Conservation (phyloP, 1,140 invertebrate species). For the Acyrthosiphon pisum region DNA sequence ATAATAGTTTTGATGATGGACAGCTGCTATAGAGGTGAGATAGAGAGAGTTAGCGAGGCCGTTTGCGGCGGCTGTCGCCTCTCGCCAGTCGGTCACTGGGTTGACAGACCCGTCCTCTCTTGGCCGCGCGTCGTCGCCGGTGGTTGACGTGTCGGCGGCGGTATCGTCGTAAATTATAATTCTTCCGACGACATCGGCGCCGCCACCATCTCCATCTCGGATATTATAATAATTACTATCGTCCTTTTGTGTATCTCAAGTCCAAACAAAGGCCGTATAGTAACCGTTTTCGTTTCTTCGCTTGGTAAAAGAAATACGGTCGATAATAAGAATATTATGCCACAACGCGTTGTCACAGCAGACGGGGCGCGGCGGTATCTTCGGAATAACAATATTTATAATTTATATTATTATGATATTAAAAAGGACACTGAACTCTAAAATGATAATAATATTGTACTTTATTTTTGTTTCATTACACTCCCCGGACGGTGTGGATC, state of each 20-base stretch:
- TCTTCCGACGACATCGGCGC: background rate
- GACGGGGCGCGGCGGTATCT: background rate
- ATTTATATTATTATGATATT: no score
- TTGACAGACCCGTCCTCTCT: conserved; percentile 18
- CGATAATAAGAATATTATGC: background rate
- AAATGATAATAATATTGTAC: no score
- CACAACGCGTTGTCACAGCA: background rate
- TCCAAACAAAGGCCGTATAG: background rate
- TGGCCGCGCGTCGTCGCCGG: background rate
- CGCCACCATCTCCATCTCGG: background rate
- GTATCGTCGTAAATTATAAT: background rate
- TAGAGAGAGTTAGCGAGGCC: background rate
- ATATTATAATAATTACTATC: background rate
- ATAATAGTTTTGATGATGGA: background rate
- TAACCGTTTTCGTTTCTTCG: background rate
- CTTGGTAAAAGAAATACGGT: background rate
- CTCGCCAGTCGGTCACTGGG: conserved; percentile 23
- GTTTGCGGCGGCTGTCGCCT: background rate
- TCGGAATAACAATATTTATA: background rate
- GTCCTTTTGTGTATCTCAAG: background rate
- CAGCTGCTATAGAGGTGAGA: background rate
- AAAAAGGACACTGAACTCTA: background rate
- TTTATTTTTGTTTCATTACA: background rate
- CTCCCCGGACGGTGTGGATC: background rate
- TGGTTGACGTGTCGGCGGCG: background rate